Percentiles rank a stretch among this genome's conserved stretches.
Conservation (phyloP, 2,888 invertebrate genomes). For the Melinopterus prodromus region DNA sequence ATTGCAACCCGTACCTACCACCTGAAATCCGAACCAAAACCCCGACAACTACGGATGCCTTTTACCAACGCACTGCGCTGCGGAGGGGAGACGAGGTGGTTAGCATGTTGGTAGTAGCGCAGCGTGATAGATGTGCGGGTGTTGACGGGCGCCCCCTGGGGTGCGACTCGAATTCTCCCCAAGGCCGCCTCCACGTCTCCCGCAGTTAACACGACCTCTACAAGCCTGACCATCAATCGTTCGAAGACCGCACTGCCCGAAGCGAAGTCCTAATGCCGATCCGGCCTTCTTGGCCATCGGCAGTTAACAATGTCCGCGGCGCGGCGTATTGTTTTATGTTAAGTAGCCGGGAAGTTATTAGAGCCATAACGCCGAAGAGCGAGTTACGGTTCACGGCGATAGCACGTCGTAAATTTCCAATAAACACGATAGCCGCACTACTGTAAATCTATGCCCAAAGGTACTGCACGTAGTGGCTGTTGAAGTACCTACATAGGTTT, state of each 20-base stretch:
- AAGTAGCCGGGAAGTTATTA: conserved; percentile 27
- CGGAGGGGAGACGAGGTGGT: background rate
- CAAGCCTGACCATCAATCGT: conserved; percentile 45
- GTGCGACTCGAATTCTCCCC: conserved; percentile 47
- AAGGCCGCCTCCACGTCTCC: conserved; percentile 45
- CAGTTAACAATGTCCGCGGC: conserved; percentile 23
- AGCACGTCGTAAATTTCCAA: background rate
- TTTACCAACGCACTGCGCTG: background rate
- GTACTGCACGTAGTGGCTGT: background rate
- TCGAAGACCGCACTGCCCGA: conserved; percentile 7
- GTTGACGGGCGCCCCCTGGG: conserved; percentile 49
- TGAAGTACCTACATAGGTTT: background rate
- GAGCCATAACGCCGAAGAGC: conserved; percentile 14
- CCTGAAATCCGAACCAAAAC: too few relatives aligned
- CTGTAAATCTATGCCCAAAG: conserved; percentile 4
- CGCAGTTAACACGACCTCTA: conserved; percentile 48
- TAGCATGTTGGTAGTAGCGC: conserved; percentile 7
- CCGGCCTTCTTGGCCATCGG: background rate
- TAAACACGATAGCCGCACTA: background rate
- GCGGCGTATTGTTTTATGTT: conserved; percentile 23
- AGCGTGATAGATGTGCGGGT: conserved; percentile 51
- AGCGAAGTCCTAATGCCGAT: conserved; percentile 27
- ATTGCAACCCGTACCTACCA: too few relatives aligned
- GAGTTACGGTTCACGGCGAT: background rate
- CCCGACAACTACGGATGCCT: background rate